Evolutionary conservation across 2,888 invertebrate species (phyloP), one percentile per base, ranked within the genome.

Genomic region (Litoditis marina): DNA sequence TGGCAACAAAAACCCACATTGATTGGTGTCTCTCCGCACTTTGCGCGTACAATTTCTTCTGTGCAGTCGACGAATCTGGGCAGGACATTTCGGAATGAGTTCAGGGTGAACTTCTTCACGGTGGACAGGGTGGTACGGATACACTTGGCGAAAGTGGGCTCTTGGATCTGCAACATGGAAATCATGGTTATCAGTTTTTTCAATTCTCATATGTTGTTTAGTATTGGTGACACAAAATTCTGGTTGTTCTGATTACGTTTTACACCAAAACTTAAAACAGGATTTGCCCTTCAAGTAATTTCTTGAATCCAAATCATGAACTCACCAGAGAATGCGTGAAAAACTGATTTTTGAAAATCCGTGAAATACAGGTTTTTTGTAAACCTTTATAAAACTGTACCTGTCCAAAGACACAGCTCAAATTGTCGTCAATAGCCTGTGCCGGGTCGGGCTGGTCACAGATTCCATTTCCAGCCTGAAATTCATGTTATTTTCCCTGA

Each of bases 61-160:
- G 81, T 77, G 56, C 80, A 80, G 44, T 76, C 75, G 44, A 78
- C 74, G 63, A 80, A 80, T 54, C 73, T 69, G 11, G 80, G 80
- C 11, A 80, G 71, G 34, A 79, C 70, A 32, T 53, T 69, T 56
- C 74, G 66, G 61, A 80, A 66, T 4, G 77, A 71, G 16, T 65
- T 52, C 42, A 80, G 60, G 42, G 71, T 77, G 71, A 80, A 79
- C 39, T 79, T 73, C 36, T 79, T 78, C 32, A 80, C 62, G 13
- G 78, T 78, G 2, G 79, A 76, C 34, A 80, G 66, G 13, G 80
- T 80, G n/a, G 70, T 59, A 16, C 79, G 68, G 54, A 80, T 65
- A 63, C 80, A 80, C 55, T 79, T 77, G 51, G 78, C 80, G 59
- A 80, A 80, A 19, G 78, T 72, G 2, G 80, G 78, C 25, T 81